A percentile compares a stretch with the other conserved stretches of the same genome.
Conservation (phyloP, 2,888 invertebrate species). For the Cordilura impudica region DNA sequence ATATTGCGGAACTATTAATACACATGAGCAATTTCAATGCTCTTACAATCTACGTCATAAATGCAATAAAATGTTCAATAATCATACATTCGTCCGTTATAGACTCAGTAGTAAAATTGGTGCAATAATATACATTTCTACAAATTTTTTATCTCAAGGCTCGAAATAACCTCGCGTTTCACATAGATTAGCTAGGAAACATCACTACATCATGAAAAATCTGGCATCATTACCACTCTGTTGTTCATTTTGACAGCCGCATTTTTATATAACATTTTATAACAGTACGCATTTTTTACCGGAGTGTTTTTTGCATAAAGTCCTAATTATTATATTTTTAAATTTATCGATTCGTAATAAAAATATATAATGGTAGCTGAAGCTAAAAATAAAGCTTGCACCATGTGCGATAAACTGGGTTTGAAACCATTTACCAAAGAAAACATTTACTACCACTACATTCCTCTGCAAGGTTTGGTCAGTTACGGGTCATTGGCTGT, state of each 20-base stretch:
- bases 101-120: too few relatives aligned
- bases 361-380: conserved; percentile 7
- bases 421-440: conserved; percentile 85
- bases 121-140: too few relatives aligned
- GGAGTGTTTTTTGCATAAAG: conserved; percentile 10
- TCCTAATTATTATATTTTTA: conserved; percentile 2
- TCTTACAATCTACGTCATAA: too few relatives aligned
- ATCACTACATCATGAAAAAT: too few relatives aligned
- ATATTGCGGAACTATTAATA: too few relatives aligned
- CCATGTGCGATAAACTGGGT: conserved; percentile 74
- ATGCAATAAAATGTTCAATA: too few relatives aligned
- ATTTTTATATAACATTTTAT: conserved; percentile 56
- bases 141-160: too few relatives aligned
- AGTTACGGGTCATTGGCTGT: conserved; percentile 89
- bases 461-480: conserved; percentile 85
- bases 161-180: too few relatives aligned
- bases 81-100: too few relatives aligned
- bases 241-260: conserved; percentile 45
- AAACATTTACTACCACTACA: conserved; percentile 86
- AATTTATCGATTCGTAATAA: conserved; percentile 2
- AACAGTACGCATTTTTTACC: conserved; percentile 49
- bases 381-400: conserved; percentile 65
- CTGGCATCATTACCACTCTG: too few relatives aligned
- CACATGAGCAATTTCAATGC: too few relatives aligned
- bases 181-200: too few relatives aligned